Conservation (phyloP, 2,888 invertebrate species). For the Rugalucina vietnamica region DNA sequence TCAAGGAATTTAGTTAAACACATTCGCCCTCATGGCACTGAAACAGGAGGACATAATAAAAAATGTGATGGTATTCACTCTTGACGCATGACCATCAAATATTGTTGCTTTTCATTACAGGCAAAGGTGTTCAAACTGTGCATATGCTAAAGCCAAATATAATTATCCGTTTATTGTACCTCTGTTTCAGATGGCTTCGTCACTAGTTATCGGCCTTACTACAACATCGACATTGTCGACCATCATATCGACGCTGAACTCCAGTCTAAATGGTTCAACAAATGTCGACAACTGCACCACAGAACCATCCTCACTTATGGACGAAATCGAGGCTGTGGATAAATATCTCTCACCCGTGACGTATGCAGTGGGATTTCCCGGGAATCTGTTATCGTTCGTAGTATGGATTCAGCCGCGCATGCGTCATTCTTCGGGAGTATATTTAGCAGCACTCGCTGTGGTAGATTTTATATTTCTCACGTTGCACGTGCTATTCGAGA, state of each 20-base stretch:
- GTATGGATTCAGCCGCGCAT: slow-evolving; percentile 83
- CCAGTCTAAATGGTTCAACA: not conserved
- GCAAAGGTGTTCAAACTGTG: too few species aligned
- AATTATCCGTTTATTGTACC: too few species aligned
- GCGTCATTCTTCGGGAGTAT: slow-evolving; percentile 83
- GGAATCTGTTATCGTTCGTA: slow-evolving; percentile 81
- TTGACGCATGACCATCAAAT: too few species aligned
- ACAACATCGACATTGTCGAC: not conserved
- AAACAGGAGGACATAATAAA: too few species aligned
- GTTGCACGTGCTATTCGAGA: slow-evolving; percentile 79
- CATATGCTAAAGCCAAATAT: too few species aligned
- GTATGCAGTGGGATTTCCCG: slow-evolving; percentile 82
- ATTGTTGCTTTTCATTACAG: too few species aligned
- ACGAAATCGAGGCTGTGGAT: slow-evolving; percentile 64
- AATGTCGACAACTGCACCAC: slow-evolving; percentile 9
- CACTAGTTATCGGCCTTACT: not conserved
- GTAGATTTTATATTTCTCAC: slow-evolving; percentile 81
- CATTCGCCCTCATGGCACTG: too few species aligned
- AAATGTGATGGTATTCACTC: too few species aligned
- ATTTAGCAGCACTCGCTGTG: slow-evolving; percentile 82
- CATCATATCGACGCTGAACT: not conserved
- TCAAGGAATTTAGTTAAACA: too few species aligned
- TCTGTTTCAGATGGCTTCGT: not conserved
- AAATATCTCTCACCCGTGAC: slow-evolving; percentile 79
- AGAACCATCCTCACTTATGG: slow-evolving; percentile 27